Base-by-base conservation (phyloP, 2,888 invertebrate species). In the Altica lythri region DNA sequence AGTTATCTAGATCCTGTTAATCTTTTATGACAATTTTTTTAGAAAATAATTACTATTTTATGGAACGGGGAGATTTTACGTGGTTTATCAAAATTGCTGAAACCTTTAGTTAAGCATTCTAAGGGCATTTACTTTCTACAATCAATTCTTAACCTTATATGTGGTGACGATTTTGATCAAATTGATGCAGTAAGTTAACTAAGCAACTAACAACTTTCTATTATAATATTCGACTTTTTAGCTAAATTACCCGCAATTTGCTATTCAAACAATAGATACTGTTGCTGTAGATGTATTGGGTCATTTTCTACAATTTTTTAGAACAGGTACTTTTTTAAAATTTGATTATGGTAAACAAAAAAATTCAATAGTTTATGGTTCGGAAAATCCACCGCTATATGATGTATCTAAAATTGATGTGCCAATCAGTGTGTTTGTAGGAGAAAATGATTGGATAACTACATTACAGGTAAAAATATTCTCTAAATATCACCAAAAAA, bases 151-250 rank as follows among this genome's bases (percentile, higher is more conserved):
- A 59, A 60, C 29, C 16, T 57, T 10, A 4, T 52, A 2, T 57
- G 57, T 34, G 67, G 67, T 10, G 59, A 62, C 10, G 59, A 67
- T 27, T 57, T 46, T 18, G 29, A 49, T 8, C 63, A 63, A 59
- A 56, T 62, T 29, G 62, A 65, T 49, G 59, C 64, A 5, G 66
- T 66, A 40, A 62, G 64, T 60, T 22, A 17, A 52, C n/a, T n/a
- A n/a, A n/a, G n/a, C n/a, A 40, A 22, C 3, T 2, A 40, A n/a
- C n/a, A n/a, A n/a, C n/a, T n/a, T n/a, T n/a, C n/a, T n/a, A n/a
- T n/a, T n/a, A n/a, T n/a, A n/a, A n/a, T 9, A 9, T 9, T n/a
- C 9, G 8, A 10, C n/a, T 0, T 27, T 59, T 55, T 29, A 59
- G 59, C 13, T 47, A 19, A 46, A 12, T 1, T 60, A 53, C 37